These are phyloP conservation scores for Muscicapa adusta DNA, from an alignment of 2,113 vertebrate genomes.

Conservation along the genomic window DNA sequence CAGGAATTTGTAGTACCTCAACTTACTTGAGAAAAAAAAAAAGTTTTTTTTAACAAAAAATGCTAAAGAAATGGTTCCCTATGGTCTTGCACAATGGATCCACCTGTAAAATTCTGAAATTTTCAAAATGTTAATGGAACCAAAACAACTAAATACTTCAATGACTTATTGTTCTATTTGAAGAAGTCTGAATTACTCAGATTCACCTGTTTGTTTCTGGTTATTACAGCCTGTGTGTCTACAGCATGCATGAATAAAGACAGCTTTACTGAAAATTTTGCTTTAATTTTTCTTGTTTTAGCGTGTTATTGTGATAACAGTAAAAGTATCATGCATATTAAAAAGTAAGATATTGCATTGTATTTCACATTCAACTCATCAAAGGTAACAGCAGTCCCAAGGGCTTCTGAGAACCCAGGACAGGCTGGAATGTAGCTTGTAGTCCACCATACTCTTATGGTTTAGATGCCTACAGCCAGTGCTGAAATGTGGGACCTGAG, in stretches of 20 bases:
- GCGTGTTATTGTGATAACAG: not conserved
- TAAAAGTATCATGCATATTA: not conserved
- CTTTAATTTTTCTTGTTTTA: not conserved
- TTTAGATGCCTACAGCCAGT: not conserved
- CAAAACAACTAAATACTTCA: not conserved
- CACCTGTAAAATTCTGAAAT: not conserved
- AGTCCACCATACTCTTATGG: rapidly evolving
- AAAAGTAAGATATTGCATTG: not conserved
- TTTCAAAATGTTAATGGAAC: not conserved
- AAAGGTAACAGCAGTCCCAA: not conserved
- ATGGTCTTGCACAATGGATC: not conserved
- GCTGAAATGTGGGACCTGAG: not conserved
- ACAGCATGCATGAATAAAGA: not conserved
- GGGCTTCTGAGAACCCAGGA: not conserved
- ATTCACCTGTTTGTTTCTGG: not conserved
- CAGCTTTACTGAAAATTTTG: not conserved
- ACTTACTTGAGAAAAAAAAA: not conserved
- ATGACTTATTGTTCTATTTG: not conserved
- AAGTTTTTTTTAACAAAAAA: not conserved
- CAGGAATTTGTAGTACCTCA: not conserved
- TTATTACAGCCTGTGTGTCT: not conserved
- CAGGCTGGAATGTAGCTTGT: not conserved
- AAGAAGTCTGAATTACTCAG: not conserved
- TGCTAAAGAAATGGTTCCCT: not conserved
- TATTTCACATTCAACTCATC: not conserved